A percentile compares a stretch with the other conserved stretches of the same genome.
Evolutionary conservation across 2,888 invertebrate genomes (phyloP).

Genomic region (Erebia aethiops): DNA sequence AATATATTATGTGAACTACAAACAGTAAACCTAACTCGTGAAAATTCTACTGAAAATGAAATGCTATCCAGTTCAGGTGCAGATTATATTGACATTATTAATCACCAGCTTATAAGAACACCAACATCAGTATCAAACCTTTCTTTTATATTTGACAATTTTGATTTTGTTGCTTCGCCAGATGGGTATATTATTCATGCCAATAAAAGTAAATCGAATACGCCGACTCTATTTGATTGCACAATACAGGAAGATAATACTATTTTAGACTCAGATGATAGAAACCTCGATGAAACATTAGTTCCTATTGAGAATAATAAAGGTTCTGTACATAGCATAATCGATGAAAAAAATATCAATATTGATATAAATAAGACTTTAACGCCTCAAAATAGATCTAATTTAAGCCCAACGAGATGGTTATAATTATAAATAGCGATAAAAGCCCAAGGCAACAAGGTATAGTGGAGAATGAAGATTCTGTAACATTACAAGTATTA

Average conservation of each 20-base stretch:
- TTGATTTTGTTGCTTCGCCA: no score
- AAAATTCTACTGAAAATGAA: no score
- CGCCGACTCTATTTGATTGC: constrained; percentile 9
- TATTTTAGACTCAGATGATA: neutral
- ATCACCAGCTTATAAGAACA: no score
- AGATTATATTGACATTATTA: no score
- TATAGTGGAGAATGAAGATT: constrained; percentile 11
- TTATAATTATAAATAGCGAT: constrained; percentile 21
- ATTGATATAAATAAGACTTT: constrained; percentile 13
- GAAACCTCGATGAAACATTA: constrained; percentile 14
- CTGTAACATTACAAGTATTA: constrained; percentile 14
- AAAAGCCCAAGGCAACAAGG: constrained; percentile 13
- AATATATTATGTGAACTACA: no score
- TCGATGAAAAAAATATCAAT: constrained; percentile 13
- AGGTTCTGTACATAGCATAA: neutral
- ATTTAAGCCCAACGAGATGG: constrained; percentile 13
- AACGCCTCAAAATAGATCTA: constrained; percentile 20
- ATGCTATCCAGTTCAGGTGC: no score
- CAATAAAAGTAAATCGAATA: constrained; percentile 8
- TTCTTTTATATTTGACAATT: no score
- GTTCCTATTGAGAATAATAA: constrained; percentile 11
- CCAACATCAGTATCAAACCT: no score
- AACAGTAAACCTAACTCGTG: no score
- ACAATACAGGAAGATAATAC: constrained; percentile 9
- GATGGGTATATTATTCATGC: constrained; percentile 8